phyloP scores from a whole-genome alignment of 2,888 invertebrate species.

The Euplagia quadripunctaria region DNA sequence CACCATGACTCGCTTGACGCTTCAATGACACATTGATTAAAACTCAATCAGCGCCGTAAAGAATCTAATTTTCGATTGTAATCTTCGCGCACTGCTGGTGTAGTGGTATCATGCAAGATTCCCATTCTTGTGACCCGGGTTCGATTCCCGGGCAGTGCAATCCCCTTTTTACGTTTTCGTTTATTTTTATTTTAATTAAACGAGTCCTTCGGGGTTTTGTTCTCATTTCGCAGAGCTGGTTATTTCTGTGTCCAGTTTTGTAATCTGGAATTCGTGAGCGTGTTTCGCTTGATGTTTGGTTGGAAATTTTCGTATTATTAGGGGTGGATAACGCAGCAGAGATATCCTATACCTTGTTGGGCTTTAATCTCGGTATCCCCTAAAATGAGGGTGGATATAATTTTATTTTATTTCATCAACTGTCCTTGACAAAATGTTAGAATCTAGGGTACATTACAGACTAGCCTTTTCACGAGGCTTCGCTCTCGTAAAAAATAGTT shows the following conservation, averaged over 20 bases:
- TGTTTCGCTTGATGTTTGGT: slow-evolving; percentile 26
- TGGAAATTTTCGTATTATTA: slow-evolving; percentile 47
- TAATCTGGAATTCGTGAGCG: slow-evolving; percentile 16
- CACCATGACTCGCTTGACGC: background rate
- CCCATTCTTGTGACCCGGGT: slow-evolving; percentile 99
- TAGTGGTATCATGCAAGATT: slow-evolving; percentile 99
- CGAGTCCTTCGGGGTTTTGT: background rate
- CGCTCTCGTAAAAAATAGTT: no score
- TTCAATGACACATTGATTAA: background rate
- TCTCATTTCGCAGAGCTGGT: slow-evolving; percentile 21
- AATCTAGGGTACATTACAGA: background rate
- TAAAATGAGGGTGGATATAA: slow-evolving; percentile 28
- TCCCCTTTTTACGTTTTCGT: background rate
- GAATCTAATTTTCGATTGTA: background rate
- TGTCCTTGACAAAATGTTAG: background rate
- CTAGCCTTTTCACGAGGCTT: no score
- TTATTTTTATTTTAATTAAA: slow-evolving; percentile 28
- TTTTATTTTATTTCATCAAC: background rate
- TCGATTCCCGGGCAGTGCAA: slow-evolving; percentile 97
- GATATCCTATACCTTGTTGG: slow-evolving; percentile 46
- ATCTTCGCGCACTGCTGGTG: slow-evolving; percentile 93
- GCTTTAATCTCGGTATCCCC: slow-evolving; percentile 47
- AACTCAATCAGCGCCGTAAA: background rate
- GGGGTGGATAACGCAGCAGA: slow-evolving; percentile 36
- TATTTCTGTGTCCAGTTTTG: slow-evolving; percentile 20